Evolutionary conservation across 2,113 vertebrate genomes (phyloP), one percentile per base, ranked within the genome.

Genomic region (Steatornis caripensis): DNA sequence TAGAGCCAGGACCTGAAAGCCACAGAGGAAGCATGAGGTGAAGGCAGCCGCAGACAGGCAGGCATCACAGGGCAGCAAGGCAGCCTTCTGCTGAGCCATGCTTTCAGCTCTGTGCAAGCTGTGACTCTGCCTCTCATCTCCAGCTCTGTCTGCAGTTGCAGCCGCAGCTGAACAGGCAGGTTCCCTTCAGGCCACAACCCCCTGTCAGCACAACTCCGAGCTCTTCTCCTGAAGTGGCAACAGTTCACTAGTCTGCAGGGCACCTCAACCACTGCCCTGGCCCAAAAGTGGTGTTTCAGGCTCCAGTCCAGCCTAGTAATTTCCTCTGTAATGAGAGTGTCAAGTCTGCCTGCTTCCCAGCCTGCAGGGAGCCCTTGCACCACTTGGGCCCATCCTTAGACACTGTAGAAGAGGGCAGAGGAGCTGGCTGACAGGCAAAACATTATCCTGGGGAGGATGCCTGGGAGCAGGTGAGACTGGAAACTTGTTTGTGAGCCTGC

Each of bases 1-100:
- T 98, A 99, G 5, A 99, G 98, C 99, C 99, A 99, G 78, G 98
- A 96, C 96, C 99, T 98, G 93, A 97, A 93, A 97, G 95, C 64
- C 93, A 97, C 12, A 82, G 81, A 83, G 61, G 37, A 72, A 79
- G 48, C 6, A 51, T 43, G 66, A 93, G 39, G 32, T 80, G 80
- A 93, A 77, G 9, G 61, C 82, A 93, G n/a, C 48, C 84, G 66
- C n/a, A 64, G 48, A 37, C 27, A 71, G 19, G 32, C 13, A 66
- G 19, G 36, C 34, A 88, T 41, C 29, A 60, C 30, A 60, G 24
- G n/a, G n/a, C 48, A 87, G 53, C 39, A 61, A 1, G 0, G 49
- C 57, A 70, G 43, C 51, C 54, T 68, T 65, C 69, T 64, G 69
- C 69, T 71, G 49, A 93, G 76, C 64, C 11, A 3, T 29, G 49